phyloP scores from a whole-genome alignment of 2,797 vertebrate species.

The Hypotaenidia philippensis region DNA sequence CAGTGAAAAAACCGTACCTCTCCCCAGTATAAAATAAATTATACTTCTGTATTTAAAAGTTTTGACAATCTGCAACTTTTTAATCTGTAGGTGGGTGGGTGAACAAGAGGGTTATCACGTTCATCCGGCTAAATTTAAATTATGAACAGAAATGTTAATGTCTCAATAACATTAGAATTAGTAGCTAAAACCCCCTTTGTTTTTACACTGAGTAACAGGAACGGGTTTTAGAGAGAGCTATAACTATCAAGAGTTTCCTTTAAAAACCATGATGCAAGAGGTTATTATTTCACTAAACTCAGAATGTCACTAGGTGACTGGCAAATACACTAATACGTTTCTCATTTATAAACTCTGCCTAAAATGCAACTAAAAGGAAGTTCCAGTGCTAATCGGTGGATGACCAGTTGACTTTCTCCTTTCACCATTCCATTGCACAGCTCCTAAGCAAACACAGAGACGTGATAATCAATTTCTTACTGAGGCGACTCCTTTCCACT shows the following conservation, averaged over 20 bases:
- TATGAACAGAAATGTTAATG: neutral
- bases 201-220: neutral
- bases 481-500: constrained; percentile 42
- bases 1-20: neutral
- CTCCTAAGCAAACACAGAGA: neutral
- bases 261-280: neutral
- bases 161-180: neutral
- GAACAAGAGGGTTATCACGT: neutral
- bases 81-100: neutral
- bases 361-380: neutral
- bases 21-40: neutral
- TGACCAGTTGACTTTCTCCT: neutral
- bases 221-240: neutral
- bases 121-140: neutral
- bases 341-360: neutral
- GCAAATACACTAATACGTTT: neutral
- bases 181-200: neutral
- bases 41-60: neutral
- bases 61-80: neutral
- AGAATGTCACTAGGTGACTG: neutral
- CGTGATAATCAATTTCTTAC: constrained; percentile 18
- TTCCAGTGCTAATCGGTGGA: neutral
- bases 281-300: neutral
- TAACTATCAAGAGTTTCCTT: neutral
- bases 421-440: neutral